Conservation (phyloP, 2,797 vertebrate genomes). For the Dryobates pubescens region DNA sequence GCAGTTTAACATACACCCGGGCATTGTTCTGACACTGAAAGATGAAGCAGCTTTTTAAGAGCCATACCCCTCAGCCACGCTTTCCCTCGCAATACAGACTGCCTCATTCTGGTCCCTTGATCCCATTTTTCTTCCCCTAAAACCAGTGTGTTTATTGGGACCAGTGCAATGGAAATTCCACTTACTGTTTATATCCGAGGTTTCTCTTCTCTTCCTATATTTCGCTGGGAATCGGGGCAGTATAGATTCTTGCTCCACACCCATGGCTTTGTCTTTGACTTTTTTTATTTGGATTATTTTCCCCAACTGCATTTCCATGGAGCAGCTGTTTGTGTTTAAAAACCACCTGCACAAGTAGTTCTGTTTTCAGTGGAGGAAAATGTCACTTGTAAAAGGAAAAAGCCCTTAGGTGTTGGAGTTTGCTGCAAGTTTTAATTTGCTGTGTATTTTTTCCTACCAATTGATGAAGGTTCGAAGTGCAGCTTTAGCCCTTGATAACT, state of each 20-base stretch:
- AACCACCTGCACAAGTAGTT: constrained; percentile 78
- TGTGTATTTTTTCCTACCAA: constrained; percentile 76
- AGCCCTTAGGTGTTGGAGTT: constrained; percentile 72
- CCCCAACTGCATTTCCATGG: constrained; percentile 65
- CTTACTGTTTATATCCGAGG: constrained; percentile 69
- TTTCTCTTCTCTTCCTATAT: constrained; percentile 49
- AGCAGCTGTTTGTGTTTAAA: constrained; percentile 81
- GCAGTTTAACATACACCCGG: constrained; percentile 60
- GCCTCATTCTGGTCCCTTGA: constrained; percentile 62
- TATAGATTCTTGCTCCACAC: constrained; percentile 62
- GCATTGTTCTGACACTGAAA: constrained; percentile 70
- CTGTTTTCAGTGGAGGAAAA: constrained; percentile 77
- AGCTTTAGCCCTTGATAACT: constrained; percentile 74
- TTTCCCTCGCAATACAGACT: constrained; percentile 65
- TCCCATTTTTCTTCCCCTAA: constrained; percentile 69
- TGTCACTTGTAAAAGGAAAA: constrained; percentile 78
- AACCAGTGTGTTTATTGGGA: constrained; percentile 66
- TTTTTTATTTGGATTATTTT: constrained; percentile 48
- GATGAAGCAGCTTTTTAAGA: constrained; percentile 35
- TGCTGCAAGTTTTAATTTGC: constrained; percentile 75
- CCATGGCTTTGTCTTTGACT: constrained; percentile 49
- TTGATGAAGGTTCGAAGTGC: constrained; percentile 74
- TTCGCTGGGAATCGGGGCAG: constrained; percentile 48
- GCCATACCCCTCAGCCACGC: background rate
- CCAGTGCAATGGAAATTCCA: constrained; percentile 70